Percentiles rank a stretch among this genome's conserved stretches.
phyloP scores from a whole-genome alignment of 2,113 vertebrate genomes.

The Atlantisia rogersi region DNA sequence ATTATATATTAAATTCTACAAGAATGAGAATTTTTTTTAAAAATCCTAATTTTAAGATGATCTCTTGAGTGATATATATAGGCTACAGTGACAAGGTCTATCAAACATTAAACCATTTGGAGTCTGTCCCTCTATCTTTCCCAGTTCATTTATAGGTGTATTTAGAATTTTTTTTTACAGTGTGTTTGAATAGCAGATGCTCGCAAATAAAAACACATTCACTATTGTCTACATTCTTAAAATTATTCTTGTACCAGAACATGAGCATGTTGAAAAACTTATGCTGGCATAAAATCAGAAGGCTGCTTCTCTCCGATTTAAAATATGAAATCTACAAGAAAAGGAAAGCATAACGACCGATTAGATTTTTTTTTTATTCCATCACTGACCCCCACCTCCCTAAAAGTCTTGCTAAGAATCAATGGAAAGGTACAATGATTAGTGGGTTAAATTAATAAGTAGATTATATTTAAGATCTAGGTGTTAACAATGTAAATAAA shows the following conservation, averaged over 20 bases:
- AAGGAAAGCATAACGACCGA: not conserved
- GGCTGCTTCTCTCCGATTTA: not conserved
- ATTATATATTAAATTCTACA: not conserved
- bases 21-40: not conserved
- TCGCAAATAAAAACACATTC: not conserved
- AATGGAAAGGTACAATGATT: not conserved
- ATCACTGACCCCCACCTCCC: fast-evolving
- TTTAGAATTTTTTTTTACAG: not conserved
- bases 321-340: not conserved
- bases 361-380: not conserved
- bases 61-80: not conserved
- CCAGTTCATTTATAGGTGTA: not conserved
- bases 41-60: not conserved
- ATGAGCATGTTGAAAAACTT: not conserved
- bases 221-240: not conserved
- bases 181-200: not conserved
- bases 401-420: not conserved
- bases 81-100: not conserved
- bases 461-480: not conserved
- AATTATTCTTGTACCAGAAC: not conserved
- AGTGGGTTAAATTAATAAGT: not conserved
- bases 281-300: not conserved
- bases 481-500: not conserved
- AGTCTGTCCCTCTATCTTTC: not conserved
- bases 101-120: not conserved